phyloP scores from a whole-genome alignment of 2,888 invertebrate species.

The Lasioglossum vierecki region DNA sequence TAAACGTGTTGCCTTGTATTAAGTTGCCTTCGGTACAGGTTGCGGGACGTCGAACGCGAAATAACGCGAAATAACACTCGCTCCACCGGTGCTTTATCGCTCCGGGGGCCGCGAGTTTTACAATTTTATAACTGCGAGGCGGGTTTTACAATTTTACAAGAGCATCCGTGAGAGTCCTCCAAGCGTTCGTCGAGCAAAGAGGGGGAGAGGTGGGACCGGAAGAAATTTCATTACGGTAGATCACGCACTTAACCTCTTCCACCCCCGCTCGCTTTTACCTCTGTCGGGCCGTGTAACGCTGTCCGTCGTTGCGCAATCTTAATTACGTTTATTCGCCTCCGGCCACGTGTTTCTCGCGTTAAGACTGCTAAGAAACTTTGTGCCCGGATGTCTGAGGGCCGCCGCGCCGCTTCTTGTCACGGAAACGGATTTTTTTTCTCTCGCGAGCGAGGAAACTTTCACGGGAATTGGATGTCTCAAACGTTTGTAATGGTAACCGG shows the following conservation, averaged over 20 bases:
- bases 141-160: constrained; percentile 48
- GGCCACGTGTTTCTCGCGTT: constrained; percentile 13
- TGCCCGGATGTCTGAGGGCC: neutral
- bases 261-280: constrained; percentile 9
- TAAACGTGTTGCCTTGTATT: constrained; percentile 37
- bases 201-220: constrained; percentile 11
- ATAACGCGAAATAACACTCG: neutral
- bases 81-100: neutral
- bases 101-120: neutral
- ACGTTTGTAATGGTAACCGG: neutral
- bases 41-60: constrained; percentile 20
- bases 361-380: constrained; percentile 15
- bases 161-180: constrained; percentile 28
- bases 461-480: constrained; percentile 4
- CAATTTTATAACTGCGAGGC: constrained; percentile 4
- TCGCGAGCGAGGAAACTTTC: neutral
- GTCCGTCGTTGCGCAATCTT: constrained; percentile 51
- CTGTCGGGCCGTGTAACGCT: constrained; percentile 30
- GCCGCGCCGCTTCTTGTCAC: neutral
- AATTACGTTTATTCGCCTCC: constrained; percentile 57
- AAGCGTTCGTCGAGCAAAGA: neutral
- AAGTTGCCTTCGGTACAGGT: constrained; percentile 27
- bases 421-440: neutral
- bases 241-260: constrained; percentile 52
- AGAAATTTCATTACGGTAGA: constrained; percentile 65